Conservation (phyloP, 2,113 vertebrate genomes). For the Brachyhypopomus occidentalis region DNA sequence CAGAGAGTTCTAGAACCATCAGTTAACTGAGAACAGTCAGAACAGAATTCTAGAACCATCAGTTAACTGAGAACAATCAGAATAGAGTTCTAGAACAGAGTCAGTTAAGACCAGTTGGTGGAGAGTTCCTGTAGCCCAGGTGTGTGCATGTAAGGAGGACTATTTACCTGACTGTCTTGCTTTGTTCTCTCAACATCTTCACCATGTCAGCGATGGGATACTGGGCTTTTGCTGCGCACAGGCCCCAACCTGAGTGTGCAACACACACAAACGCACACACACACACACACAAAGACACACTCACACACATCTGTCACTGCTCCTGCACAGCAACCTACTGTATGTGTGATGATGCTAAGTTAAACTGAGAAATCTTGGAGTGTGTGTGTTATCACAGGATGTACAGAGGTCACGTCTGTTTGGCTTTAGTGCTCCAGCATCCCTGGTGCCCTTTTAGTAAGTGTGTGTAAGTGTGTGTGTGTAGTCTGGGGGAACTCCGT, state of each 20-base stretch:
- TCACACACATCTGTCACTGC: neutral
- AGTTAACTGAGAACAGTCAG: no score
- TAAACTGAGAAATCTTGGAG: neutral
- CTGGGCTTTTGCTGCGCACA: slow-evolving; percentile 82
- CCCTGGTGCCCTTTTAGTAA: neutral
- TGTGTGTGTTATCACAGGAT: slow-evolving; percentile 5
- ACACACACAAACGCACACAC: no score
- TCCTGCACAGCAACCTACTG: neutral
- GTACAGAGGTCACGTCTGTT: slow-evolving; percentile 29
- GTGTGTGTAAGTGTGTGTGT: neutral
- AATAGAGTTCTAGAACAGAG: neutral
- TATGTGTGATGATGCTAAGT: neutral
- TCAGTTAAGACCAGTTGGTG: no score
- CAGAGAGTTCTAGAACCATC: no score
- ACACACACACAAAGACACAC: slow-evolving; percentile 28
- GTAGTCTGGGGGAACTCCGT: slow-evolving; percentile 40
- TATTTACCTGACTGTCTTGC: slow-evolving; percentile 74
- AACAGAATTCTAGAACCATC: no score
- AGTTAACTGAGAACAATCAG: no score
- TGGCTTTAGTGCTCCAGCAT: neutral
- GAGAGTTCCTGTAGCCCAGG: neutral
- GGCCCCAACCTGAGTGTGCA: slow-evolving; percentile 73
- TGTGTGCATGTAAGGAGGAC: neutral
- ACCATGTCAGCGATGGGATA: slow-evolving; percentile 82
- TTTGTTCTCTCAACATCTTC: slow-evolving; percentile 80